phyloP scores from a whole-genome alignment of 37 sponge, comb jelly and placozoan genomes.

The Aphrocallistes beatrix region DNA sequence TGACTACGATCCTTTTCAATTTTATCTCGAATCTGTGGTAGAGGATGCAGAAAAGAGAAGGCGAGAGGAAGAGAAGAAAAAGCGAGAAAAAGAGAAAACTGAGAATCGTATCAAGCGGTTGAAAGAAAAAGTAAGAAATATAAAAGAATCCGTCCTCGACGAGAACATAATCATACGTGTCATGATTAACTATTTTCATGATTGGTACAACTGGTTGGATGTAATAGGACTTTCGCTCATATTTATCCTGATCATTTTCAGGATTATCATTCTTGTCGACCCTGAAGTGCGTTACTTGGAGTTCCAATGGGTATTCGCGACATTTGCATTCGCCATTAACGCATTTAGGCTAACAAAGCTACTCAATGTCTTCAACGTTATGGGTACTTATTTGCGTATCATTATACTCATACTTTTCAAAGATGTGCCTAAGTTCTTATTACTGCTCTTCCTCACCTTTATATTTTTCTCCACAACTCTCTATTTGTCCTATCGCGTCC shows the following conservation, averaged over 20 bases:
- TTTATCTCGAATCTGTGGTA: background rate
- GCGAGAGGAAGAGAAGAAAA: background rate
- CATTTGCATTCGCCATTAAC: background rate
- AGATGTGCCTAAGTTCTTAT: background rate
- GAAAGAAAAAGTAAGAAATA: background rate
- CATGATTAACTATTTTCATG: background rate
- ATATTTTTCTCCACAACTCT: background rate
- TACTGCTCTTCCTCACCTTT: background rate
- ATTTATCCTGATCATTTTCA: background rate
- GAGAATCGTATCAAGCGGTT: background rate
- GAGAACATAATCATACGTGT: background rate
- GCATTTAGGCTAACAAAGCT: slow-evolving; percentile 2
- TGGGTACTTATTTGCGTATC: background rate
- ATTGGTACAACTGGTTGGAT: slow-evolving; percentile 3
- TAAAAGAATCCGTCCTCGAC: background rate
- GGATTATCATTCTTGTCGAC: background rate
- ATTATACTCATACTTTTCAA: background rate
- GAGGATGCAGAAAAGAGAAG: background rate
- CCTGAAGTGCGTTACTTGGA: background rate
- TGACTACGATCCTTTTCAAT: background rate
- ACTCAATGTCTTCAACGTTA: background rate
- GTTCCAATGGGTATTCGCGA: slow-evolving; percentile 16
- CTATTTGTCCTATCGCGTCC: background rate
- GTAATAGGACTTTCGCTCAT: background rate
- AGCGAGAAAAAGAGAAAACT: background rate